Base-by-base conservation (phyloP, 2,888 invertebrate genomes). In the Polyommatus icarus region DNA sequence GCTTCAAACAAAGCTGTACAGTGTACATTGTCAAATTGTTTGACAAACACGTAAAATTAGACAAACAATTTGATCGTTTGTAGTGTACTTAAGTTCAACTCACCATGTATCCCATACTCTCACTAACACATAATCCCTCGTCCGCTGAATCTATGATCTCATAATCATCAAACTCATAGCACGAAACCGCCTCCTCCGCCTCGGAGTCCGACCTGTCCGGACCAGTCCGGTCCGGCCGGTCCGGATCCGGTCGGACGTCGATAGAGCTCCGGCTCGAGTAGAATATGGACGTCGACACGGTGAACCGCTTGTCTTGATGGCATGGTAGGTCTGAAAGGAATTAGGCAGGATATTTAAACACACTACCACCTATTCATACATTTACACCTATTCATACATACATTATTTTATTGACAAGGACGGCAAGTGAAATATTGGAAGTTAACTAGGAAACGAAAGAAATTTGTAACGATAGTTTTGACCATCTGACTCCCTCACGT, bases 151-250 rank as follows among this genome's bases (percentile, higher is more conserved):
- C 80, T 1, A 94, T 91, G n/a, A 93, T 90, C 54, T 93, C 94
- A 61, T 92, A 94, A 7, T 94, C 94, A 0, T 93, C 92, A 5
- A 94, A 87, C 80, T 89, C 90, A 71, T 88, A 92, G 18, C 85
- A 89, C 0, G 88, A 88, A 1, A 85, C 84, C 0, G 93, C 94
- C 77, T 93, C 91, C 80, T 93, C 94, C 0, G 88, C 89, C 77
- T 91, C 92, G 0, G 90, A 89, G 61, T 61, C 57, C n/a, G 36
- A 67, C 15, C 59, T 24, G 78, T 86, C 84, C 29, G 73, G 50
- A n/a, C 71, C 77, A 15, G 72, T 76, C 67, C 29, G 73, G 67
- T 73, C 54, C 54, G 54, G 20, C 50, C 78, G 36, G 77, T 77
- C 29, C 73, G 67, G 61, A 78, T 54, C 67, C 71, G 54, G 76